These are phyloP conservation scores for Periophthalmodon schlosseri DNA, from an alignment of 2,113 vertebrate species.

Conservation along the genomic window DNA sequence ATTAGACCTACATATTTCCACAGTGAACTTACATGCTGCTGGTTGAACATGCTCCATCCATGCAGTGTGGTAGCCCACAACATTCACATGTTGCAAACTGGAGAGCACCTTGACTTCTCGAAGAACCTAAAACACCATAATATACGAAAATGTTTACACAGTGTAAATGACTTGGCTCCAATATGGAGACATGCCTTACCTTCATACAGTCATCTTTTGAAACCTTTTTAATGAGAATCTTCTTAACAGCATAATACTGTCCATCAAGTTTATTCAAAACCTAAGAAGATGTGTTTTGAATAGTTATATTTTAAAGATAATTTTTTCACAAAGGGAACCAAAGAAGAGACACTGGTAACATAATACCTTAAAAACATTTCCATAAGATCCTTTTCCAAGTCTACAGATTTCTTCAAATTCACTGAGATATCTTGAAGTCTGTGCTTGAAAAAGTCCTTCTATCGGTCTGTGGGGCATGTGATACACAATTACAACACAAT, in stretches of 20 bases:
- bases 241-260: conserved; percentile 94
- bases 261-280: conserved; percentile 96
- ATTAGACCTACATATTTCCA: background rate
- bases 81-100: conserved; percentile 87
- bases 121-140: conserved; percentile 80
- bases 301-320: background rate
- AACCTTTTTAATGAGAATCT: conserved; percentile 92
- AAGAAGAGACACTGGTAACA: background rate
- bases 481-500: background rate
- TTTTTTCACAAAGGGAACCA: background rate
- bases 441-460: conserved; percentile 87
- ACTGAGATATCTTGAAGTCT: conserved; percentile 92
- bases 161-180: background rate
- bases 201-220: conserved; percentile 92
- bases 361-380: conserved; percentile 92
- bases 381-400: conserved; percentile 93
- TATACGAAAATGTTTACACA: background rate
- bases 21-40: conserved; percentile 51
- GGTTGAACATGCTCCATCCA: conserved; percentile 96
- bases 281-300: conserved; percentile 66
- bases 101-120: conserved; percentile 95
- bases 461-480: conserved; percentile 75
- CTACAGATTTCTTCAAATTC: conserved; percentile 91
- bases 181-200: conserved; percentile 69
- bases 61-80: conserved; percentile 96